These are phyloP conservation scores for Timandra comae DNA, from an alignment of 2,888 invertebrate genomes.

Conservation along the genomic window DNA sequence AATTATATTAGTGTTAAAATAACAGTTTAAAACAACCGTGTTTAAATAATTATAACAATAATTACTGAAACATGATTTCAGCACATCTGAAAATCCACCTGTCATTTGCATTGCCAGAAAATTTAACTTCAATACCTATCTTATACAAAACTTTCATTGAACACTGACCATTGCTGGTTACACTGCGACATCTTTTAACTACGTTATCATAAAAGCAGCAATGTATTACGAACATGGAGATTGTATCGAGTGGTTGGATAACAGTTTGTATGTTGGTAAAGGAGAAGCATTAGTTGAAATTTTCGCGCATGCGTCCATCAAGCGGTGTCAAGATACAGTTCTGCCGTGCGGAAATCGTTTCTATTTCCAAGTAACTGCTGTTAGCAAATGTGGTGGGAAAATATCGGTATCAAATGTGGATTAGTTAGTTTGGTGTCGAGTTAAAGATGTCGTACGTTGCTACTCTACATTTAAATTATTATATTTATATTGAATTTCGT, in stretches of 20 bases:
- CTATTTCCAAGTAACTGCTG: background rate
- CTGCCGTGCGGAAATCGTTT: slow-evolving; percentile 18
- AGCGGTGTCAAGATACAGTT: slow-evolving; percentile 6
- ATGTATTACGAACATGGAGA: background rate
- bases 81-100: slow-evolving; percentile 10
- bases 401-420: too few species aligned
- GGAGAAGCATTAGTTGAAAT: background rate
- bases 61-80: background rate
- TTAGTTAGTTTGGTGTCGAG: too few species aligned
- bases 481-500: too few species aligned
- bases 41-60: background rate
- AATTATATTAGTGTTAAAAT: too few species aligned
- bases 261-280: background rate
- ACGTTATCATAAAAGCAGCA: background rate
- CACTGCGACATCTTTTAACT: background rate
- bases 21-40: too few species aligned
- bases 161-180: background rate
- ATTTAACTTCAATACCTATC: background rate
- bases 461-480: too few species aligned
- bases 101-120: slow-evolving; percentile 19
- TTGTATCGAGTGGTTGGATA: background rate
- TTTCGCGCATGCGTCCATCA: slow-evolving; percentile 9
- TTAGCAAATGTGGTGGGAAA: background rate
- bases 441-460: too few species aligned
- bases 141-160: background rate